These are phyloP conservation scores for Apamea sordens DNA, from an alignment of 2,888 invertebrate species.

Conservation along the genomic window DNA sequence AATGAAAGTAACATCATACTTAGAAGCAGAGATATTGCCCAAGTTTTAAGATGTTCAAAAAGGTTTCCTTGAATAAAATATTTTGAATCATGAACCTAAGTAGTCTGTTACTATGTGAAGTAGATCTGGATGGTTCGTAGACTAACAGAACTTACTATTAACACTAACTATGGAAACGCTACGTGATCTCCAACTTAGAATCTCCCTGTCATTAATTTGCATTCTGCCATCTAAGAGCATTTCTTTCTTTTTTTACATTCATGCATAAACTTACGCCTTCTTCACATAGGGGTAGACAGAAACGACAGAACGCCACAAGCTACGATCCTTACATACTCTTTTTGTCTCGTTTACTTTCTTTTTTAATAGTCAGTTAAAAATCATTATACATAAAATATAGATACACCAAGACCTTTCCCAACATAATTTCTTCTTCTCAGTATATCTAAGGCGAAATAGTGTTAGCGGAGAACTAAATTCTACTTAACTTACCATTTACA, in stretches of 20 bases:
- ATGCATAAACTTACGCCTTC: no score
- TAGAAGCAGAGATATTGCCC: conserved; percentile 2
- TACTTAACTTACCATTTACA: background rate
- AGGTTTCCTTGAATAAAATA: conserved; percentile 43
- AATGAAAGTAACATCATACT: conserved; percentile 10
- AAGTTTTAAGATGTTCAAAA: conserved; percentile 41
- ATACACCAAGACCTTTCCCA: background rate
- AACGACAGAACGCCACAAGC: no score
- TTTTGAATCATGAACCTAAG: conserved; percentile 21
- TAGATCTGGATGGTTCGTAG: background rate
- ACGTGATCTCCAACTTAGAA: background rate
- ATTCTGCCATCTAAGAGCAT: background rate
- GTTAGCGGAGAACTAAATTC: no score
- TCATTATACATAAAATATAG: background rate
- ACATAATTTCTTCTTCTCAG: background rate
- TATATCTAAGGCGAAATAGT: background rate
- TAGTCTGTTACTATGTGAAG: background rate
- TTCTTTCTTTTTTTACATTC: no score
- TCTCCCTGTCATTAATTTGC: background rate
- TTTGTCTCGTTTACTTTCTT: no score
- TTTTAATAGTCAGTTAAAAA: no score
- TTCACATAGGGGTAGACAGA: no score
- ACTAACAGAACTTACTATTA: background rate
- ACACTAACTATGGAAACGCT: background rate
- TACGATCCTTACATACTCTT: no score